phyloP scores from a whole-genome alignment of 2,113 vertebrate species.

The Diphyllodes magnificus region DNA sequence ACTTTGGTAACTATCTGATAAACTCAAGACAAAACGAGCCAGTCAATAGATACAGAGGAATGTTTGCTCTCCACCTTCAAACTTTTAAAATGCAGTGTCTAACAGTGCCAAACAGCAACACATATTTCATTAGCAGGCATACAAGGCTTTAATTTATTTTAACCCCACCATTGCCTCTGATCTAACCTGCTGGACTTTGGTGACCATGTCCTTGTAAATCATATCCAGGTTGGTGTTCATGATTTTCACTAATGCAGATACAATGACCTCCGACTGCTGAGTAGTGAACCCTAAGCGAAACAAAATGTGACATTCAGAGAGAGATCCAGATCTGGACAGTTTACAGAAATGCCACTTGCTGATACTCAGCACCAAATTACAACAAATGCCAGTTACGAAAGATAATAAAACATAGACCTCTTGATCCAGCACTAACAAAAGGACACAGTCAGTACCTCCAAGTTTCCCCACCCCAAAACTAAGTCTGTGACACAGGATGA shows the following conservation, averaged over 20 bases:
- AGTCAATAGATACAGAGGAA: neutral
- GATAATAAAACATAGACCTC: neutral
- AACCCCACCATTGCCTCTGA: neutral
- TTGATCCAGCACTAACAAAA: neutral
- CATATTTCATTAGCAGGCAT: neutral
- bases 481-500: neutral
- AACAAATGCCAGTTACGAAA: neutral
- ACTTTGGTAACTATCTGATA: neutral
- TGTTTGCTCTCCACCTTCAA: neutral
- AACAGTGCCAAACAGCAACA: neutral
- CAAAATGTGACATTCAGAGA: slow-evolving; percentile 4
- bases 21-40: neutral
- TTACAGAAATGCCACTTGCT: neutral
- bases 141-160: neutral
- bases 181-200: slow-evolving; percentile 91
- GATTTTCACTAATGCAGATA: slow-evolving; percentile 82
- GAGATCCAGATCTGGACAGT: neutral
- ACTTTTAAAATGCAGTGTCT: neutral
- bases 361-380: neutral
- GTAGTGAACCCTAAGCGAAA: slow-evolving; percentile 80
- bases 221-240: slow-evolving; percentile 84
- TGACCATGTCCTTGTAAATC: slow-evolving; percentile 90
- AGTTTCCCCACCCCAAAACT: neutral
- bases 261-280: slow-evolving; percentile 86
- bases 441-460: neutral